phyloP scores from a whole-genome alignment of 1,140 invertebrate species.

The Dreissena polymorpha region DNA sequence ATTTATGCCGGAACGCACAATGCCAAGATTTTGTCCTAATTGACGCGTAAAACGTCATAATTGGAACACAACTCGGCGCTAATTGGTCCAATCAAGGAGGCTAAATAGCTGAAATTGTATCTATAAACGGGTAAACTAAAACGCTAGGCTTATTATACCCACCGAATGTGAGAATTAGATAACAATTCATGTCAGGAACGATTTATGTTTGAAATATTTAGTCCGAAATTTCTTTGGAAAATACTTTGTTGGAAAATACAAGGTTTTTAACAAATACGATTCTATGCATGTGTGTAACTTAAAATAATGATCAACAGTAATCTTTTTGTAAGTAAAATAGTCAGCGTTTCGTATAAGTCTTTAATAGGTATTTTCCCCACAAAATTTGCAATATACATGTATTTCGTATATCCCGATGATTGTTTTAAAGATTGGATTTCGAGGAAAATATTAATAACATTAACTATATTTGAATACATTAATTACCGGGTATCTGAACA shows the following conservation, averaged over 20 bases:
- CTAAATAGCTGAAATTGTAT: constrained; percentile 43
- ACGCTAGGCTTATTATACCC: constrained; percentile 26
- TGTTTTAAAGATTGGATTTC: too few species aligned
- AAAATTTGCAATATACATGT: background rate
- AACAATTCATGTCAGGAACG: constrained; percentile 37
- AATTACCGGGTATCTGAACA: too few species aligned
- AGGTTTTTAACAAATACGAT: background rate
- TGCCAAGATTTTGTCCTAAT: constrained; percentile 17
- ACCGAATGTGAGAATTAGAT: constrained; percentile 12
- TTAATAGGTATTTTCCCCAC: constrained; percentile 39
- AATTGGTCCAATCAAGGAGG: constrained; percentile 39
- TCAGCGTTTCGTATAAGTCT: background rate
- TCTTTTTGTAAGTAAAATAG: too few species aligned
- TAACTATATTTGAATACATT: too few species aligned
- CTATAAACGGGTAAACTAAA: constrained; percentile 41
- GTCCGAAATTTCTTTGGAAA: background rate
- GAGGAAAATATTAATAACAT: too few species aligned
- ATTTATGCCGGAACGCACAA: too few species aligned
- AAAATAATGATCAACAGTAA: constrained; percentile 3
- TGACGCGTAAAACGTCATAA: constrained; percentile 43
- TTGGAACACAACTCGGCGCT: constrained; percentile 32
- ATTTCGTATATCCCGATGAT: too few species aligned
- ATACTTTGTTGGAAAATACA: background rate
- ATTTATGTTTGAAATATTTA: background rate
- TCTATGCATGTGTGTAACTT: background rate